Evolutionary conservation across 2,797 vertebrate genomes (phyloP).

Genomic region (Hemitrygon akajei): DNA sequence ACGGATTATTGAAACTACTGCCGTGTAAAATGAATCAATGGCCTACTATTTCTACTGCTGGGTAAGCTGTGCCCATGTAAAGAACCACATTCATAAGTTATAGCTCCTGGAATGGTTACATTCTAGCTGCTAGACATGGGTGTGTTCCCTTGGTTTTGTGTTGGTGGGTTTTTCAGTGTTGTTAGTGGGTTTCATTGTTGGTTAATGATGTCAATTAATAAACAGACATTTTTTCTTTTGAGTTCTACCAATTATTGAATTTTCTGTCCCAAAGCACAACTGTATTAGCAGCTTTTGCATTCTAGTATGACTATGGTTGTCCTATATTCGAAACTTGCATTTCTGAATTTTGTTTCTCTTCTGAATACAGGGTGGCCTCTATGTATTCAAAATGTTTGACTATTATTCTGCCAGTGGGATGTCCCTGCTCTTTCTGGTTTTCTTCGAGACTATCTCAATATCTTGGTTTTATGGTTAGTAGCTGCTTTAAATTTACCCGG

Average conservation of each 20-base stretch:
- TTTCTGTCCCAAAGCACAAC: neutral
- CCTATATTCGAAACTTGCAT: neutral
- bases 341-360: constrained; percentile 38
- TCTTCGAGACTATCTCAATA: constrained; percentile 85
- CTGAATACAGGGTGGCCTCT: constrained; percentile 72
- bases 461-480: constrained; percentile 81
- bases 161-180: neutral
- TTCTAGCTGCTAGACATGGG: no score
- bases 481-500: neutral
- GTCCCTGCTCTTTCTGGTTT: constrained; percentile 84
- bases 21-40: neutral
- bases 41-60: neutral
- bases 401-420: constrained; percentile 90
- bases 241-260: neutral
- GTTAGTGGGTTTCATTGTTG: neutral
- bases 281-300: neutral
- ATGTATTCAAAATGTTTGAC: constrained; percentile 87
- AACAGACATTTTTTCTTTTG: neutral
- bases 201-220: neutral
- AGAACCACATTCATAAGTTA: neutral
- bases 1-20: neutral
- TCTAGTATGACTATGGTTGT: neutral
- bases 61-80: neutral
- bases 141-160: no score
- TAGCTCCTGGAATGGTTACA: neutral